Base-by-base conservation (phyloP, 2,888 invertebrate species). In the Acrobasis repandana region DNA sequence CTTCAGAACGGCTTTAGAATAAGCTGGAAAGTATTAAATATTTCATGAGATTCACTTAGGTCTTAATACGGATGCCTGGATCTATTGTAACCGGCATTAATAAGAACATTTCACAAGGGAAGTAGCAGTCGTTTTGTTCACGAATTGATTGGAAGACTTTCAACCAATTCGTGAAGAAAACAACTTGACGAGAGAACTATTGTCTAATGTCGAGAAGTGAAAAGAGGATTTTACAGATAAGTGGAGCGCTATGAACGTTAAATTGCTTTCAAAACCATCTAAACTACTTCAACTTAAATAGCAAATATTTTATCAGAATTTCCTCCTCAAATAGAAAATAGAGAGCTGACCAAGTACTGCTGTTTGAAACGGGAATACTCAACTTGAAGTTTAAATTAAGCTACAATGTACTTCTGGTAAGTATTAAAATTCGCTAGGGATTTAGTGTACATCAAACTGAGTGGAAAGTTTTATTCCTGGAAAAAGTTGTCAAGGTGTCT, bases 391-490 rank as follows among this genome's bases (percentile, higher is more conserved):
- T n/a, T 43, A 43, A 43, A 43, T 43, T 43, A 43, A n/a, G 14
- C 14, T 14, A 43, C 14, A 11, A 43, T 11, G 14, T 43, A 14
- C 43, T 10, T 43, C n/a, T 43, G 43, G 4, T 1, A n/a, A 43
- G 28, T 50, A 14, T 50, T 14, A 50, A 50, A 28, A 28, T 28
- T 50, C 20, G 20, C 50, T 11, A 20, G 20, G 50, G 50, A 50
- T 20, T 50, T 50, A n/a, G 14, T 48, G 10, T 50, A 20, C 10
- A 50, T 28, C 20, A 28, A 28, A 50, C 28, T 50, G 5, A 50
- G 50, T 50, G 20, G 18, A 50, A 50, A 50, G 50, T 50, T 50
- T 16, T 43, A 43, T n/a, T 43, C 43, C 43, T 2, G 43, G 10
- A 43, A 43, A 43, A n/a, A 43, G 43, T 43, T 38, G 38, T n/a